A percentile compares a stretch with the other conserved stretches of the same genome.
phyloP scores from a whole-genome alignment of 2,797 vertebrate genomes.

The Acanthiza pusilla region DNA sequence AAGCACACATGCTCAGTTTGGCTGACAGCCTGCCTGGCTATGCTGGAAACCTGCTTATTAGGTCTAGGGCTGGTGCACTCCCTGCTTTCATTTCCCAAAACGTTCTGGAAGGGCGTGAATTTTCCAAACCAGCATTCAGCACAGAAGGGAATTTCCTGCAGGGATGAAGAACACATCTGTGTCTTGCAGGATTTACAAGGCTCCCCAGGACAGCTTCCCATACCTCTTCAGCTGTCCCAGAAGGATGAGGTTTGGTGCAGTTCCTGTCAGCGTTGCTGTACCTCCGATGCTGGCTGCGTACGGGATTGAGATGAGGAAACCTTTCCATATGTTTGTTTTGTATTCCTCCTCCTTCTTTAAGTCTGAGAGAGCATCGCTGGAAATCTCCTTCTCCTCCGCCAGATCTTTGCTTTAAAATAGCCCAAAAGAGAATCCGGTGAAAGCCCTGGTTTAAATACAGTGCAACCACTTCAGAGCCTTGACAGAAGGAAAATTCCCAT shows the following conservation, averaged over 20 bases:
- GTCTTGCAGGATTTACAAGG: background rate
- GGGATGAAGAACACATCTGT: background rate
- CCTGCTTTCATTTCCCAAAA: background rate
- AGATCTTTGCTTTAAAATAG: slow-evolving; percentile 75
- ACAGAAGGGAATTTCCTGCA: background rate
- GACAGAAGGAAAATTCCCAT: slow-evolving; percentile 20
- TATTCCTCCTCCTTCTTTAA: slow-evolving; percentile 80
- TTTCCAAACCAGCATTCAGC: background rate
- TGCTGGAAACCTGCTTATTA: background rate
- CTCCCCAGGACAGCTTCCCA: background rate
- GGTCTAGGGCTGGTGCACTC: background rate
- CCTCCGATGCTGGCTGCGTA: slow-evolving; percentile 96
- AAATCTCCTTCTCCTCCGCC: slow-evolving; percentile 70
- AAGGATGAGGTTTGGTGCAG: slow-evolving; percentile 93
- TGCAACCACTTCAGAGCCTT: slow-evolving; percentile 44
- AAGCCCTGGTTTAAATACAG: slow-evolving; percentile 56
- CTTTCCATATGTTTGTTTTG: slow-evolving; percentile 93
- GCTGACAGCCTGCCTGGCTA: background rate
- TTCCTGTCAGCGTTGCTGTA: slow-evolving; percentile 92
- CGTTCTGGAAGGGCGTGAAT: background rate
- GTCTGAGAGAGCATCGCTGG: slow-evolving; percentile 67
- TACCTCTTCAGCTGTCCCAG: slow-evolving; percentile 95
- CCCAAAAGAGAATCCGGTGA: slow-evolving; percentile 58
- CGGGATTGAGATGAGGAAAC: slow-evolving; percentile 94
- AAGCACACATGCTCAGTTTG: background rate